A percentile compares a stretch with the other conserved stretches of the same genome.
phyloP scores from a whole-genome alignment of 2,888 invertebrate species.

The Hydrotaea cyrtoneurina region DNA sequence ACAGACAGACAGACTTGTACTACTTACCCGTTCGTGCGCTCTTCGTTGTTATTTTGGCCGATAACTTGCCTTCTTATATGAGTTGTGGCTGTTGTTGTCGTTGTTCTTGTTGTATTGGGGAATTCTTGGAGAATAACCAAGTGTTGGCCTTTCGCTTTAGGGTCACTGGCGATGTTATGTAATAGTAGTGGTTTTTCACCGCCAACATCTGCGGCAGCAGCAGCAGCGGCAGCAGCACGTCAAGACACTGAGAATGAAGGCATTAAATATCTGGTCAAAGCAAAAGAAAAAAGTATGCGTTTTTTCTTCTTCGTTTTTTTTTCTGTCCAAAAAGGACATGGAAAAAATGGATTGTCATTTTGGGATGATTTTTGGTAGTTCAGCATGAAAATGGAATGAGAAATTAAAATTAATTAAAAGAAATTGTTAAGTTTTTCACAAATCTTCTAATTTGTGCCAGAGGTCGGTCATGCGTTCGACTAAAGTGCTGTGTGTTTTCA shows the following conservation, averaged over 20 bases:
- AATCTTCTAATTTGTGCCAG: background rate
- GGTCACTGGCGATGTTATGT: slow-evolving; percentile 40
- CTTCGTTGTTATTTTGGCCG: slow-evolving; percentile 28
- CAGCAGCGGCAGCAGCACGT: background rate
- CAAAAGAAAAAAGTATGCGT: slow-evolving; percentile 11
- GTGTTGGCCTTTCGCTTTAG: slow-evolving; percentile 59
- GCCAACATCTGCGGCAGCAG: background rate
- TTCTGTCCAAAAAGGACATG: background rate
- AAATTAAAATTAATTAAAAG: slow-evolving; percentile 37
- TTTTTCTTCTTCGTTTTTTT: background rate
- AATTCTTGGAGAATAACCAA: slow-evolving; percentile 52
- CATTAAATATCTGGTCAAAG: background rate
- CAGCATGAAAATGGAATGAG: background rate
- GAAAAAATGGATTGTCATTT: slow-evolving; percentile 24
- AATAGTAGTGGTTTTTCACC: slow-evolving; percentile 51
- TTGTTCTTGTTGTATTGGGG: slow-evolving; percentile 23
- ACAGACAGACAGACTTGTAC: background rate
- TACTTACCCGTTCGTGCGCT: background rate
- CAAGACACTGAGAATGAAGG: slow-evolving; percentile 10
- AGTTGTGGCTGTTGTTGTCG: background rate
- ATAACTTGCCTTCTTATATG: slow-evolving; percentile 18
- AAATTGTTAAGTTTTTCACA: background rate
- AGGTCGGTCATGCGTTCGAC: background rate
- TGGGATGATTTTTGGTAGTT: slow-evolving; percentile 25
- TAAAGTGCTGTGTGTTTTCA: too few species aligned